phyloP scores from a whole-genome alignment of 2,888 invertebrate species.

The Danaus chrysippus region DNA sequence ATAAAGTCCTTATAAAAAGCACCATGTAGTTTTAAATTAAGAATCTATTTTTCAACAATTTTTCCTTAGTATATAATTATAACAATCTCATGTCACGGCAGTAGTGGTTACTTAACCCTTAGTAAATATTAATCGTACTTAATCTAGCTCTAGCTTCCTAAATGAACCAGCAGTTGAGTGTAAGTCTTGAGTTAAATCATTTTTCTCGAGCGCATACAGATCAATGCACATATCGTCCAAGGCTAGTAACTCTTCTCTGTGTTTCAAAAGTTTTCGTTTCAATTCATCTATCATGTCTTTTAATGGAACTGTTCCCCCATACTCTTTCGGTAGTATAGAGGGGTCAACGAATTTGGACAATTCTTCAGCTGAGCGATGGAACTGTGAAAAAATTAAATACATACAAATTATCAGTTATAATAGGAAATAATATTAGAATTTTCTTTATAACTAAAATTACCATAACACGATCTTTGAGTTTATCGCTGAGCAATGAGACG shows the following conservation, averaged over 20 bases:
- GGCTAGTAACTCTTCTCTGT: constrained; percentile 82
- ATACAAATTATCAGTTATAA: neutral
- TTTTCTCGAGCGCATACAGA: constrained; percentile 79
- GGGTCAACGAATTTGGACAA: constrained; percentile 84
- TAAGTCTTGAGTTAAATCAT: constrained; percentile 83
- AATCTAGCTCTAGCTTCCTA: constrained; percentile 91
- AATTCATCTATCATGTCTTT: constrained; percentile 89
- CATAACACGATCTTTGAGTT: constrained; percentile 88
- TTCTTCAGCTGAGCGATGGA: constrained; percentile 87
- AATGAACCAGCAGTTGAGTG: constrained; percentile 90
- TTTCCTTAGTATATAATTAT: neutral
- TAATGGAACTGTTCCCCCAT: constrained; percentile 90
- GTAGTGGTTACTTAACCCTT: constrained; percentile 4
- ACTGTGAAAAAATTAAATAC: constrained; percentile 58
- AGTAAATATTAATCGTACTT: constrained; percentile 7
- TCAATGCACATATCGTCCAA: constrained; percentile 88
- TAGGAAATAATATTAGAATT: too few relatives aligned
- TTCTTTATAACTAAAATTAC: constrained; percentile 68
- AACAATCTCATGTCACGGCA: neutral
- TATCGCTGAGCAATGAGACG: constrained; percentile 89
- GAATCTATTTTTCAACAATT: neutral
- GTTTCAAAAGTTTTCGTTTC: constrained; percentile 81
- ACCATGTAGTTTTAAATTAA: neutral
- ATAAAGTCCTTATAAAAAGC: neutral
- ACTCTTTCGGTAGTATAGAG: constrained; percentile 90